Base-by-base conservation (phyloP, 2,888 invertebrate species). In the Epirrhoe alternata region DNA sequence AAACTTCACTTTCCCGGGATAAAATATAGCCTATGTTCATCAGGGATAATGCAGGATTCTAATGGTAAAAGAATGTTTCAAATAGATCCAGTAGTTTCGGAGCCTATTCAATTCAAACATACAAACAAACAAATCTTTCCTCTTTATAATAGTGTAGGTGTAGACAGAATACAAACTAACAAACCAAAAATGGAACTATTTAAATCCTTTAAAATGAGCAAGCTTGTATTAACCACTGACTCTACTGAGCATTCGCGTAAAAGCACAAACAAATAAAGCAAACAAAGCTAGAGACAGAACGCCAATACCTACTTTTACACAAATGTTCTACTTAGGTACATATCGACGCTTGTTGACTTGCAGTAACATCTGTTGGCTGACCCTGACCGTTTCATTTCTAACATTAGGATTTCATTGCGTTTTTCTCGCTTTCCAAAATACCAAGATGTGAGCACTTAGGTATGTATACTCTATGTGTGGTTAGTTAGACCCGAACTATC, bases 311-410 rank as follows among this genome's bases (percentile, higher is more conserved):
- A 64, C 61, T 59, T 68, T 56, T 68, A 67, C 63, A 77, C 73
- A 72, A 76, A 74, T 75, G 76, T 78, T 71, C 77, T 74, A 80
- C 78, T 78, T 74, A 55, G 7, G 17, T 51, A 50, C 24, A 49
- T 31, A 75, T 68, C 66, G 66, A 70, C 66, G 61, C 64, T 60
- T 74, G 70, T 77, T 75, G 74, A 74, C 76, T 72, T 70, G 73
- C 71, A 73, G 56, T 64, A 68, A 72, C 64, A 61, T 66, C 61
- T 64, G 64, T 62, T 54, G 45, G 50, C 30, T 52, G 69, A 61
- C 64, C 67, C 64, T 69, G 65, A 65, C 69, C 61, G 62, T 56
- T 63, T 65, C 55, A 62, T 52, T 61, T 64, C 45, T 45, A 45
- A 14, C n/a, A 14, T n/a, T n/a, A n/a, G n/a, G n/a, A 50, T 50